Evolutionary conservation across 2,888 invertebrate species (phyloP), one percentile per base, ranked within the genome.

Genomic region (Hedychridium roseum): DNA sequence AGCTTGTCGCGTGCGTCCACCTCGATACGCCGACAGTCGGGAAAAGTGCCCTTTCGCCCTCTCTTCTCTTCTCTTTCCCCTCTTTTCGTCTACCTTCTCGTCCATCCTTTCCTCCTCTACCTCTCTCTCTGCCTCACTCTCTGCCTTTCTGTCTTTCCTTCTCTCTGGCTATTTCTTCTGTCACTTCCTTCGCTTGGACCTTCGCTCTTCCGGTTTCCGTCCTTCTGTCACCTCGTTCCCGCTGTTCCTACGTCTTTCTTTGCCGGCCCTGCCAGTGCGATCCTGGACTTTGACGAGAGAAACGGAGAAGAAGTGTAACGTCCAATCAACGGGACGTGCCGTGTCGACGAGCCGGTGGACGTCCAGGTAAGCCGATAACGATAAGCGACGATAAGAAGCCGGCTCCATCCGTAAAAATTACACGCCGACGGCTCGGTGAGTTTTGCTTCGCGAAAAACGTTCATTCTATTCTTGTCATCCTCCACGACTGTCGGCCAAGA

Each of bases 41-140:
- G 23, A 15, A 18, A 36, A 36, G 14, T 34, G 41, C 32, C 23
- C 23, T 32, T 14, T 32, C 18, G 39, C 50, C 39, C 41, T 48
- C 21, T 42, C 23, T 15, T 38, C 2, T 43, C 34, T 17, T 30
- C 35, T 42, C 20, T 30, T 5, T 16, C 16, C 6, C 31, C 12
- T 11, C 21, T 6, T 11, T 14, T 6, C 20, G 14, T 28, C 40
- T 32, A 32, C 36, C n/a, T 30, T n/a, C 37, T 35, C 20, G 38
- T 39, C 28, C 35, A 11, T 17, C 9, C 26, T 9, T 4, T 17
- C 20, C 5, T 2, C 2, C 15, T 21, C 32, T 6, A n/a, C 15
- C 11, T 14, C 21, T 9, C n/a, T 11, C 17, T 21, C 28, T 34
- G 35, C 6, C 20, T 31, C 18, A 2, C 18, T 9, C 12, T 27